Conservation (phyloP, 2,797 vertebrate species). For the Lagodon rhomboides region DNA sequence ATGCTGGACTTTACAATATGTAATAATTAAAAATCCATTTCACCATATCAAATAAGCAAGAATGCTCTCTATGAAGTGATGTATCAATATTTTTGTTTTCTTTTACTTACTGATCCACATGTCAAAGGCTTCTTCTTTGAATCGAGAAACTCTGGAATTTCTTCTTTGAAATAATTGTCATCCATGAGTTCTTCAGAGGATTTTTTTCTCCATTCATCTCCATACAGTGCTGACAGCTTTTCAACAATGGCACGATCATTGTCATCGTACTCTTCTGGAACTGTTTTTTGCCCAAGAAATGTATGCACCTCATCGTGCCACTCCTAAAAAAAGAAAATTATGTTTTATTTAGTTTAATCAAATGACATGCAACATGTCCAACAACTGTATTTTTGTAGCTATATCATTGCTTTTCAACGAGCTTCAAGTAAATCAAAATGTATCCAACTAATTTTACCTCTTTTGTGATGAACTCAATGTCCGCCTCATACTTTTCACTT, state of each 20-base stretch:
- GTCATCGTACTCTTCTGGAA: not conserved
- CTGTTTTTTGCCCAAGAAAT: not conserved
- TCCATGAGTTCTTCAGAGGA: conserved; percentile 31
- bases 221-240: conserved; percentile 60
- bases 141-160: conserved; percentile 41
- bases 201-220: conserved; percentile 43
- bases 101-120: conserved; percentile 47
- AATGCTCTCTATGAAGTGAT: too few relatives aligned
- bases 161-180: conserved; percentile 11
- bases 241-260: not conserved
- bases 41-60: too few relatives aligned
- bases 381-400: not conserved
- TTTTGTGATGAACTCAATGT: conserved; percentile 66
- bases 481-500: conserved; percentile 40
- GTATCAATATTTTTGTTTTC: too few relatives aligned
- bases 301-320: conserved; percentile 56
- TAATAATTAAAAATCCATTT: too few relatives aligned
- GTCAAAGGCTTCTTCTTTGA: conserved; percentile 20
- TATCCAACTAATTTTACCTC: conserved; percentile 7
- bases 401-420: not conserved
- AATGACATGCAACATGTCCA: not conserved
- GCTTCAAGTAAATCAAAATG: not conserved
- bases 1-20: too few relatives aligned
- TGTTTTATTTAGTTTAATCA: not conserved
- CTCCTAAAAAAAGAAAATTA: conserved; percentile 41